Conservation (phyloP, 2,113 vertebrate species). For the Arvicanthis niloticus region DNA sequence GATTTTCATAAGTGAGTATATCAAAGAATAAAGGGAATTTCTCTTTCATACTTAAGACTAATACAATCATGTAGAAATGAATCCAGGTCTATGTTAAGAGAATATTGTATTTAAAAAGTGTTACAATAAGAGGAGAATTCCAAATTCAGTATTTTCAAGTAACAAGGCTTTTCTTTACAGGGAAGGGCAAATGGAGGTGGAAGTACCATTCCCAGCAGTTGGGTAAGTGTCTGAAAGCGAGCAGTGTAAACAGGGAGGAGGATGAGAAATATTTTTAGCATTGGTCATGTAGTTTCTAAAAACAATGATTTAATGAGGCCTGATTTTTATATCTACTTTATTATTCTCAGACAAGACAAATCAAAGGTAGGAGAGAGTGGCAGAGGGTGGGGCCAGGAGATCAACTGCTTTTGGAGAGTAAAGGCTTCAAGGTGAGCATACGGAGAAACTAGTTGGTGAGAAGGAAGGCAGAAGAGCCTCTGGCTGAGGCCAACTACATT, state of each 20-base stretch:
- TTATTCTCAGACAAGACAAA: neutral
- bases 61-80: constrained; percentile 15
- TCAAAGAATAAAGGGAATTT: neutral
- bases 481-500: too few species aligned
- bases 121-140: neutral
- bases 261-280: neutral
- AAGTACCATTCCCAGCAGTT: neutral
- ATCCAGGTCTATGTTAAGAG: neutral
- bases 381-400: neutral
- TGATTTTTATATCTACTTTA: neutral
- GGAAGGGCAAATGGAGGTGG: neutral
- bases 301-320: neutral
- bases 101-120: neutral
- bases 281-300: neutral
- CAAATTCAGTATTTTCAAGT: neutral
- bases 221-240: neutral
- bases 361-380: neutral
- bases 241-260: neutral
- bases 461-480: neutral
- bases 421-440: neutral
- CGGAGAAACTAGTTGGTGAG: neutral
- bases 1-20: neutral
- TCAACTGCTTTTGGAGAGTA: neutral
- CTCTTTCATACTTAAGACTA: neutral
- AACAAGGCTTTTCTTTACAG: neutral